Base-by-base conservation (phyloP, 1,140 invertebrate species). In the Drosophila dunni region DNA sequence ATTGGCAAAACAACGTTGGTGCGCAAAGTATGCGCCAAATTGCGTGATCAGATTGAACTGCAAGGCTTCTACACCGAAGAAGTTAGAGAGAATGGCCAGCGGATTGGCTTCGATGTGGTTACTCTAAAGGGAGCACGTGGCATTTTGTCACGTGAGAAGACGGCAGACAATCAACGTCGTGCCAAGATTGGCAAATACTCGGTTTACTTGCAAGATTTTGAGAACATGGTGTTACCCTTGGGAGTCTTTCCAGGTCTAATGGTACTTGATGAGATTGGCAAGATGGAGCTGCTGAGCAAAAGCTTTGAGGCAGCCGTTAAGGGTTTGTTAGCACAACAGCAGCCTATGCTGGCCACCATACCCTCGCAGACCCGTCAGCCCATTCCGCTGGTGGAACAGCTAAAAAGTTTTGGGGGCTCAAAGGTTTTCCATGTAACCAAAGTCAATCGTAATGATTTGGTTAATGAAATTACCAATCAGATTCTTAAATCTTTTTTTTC, bases 11-110 rank as follows among this genome's bases (percentile, higher is more conserved):
- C 84, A 7, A 89, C 84, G 0, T 50, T 88, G 17, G 44, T 84
- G 1, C 74, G 64, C 4, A 75, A 75, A 9, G 58, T 88, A 38
- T 70, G 53, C 20, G n/a, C 42, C 8, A 72, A 68, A n/a, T 42
- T 89, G 4, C 7, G 9, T 0, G 56, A 46, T 0, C n/a, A 44
- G 4, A n/a, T 8, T 33, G 38, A 58, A 20, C 50, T 82, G 1
- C 38, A 50, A 8, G 84, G 84, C n/a, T 88, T 88, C 17, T 89
- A 78, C 40, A 88, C 84, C 0, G 84, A 79, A 10, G 84, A 89
- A 38, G 70, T 88, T 3, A 65, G 77, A 1, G 17, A 8, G 0
- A 57, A 44, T 44, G 53, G 66, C 6, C 80, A 70, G 45, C 60
- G 84, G 7, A 72, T 80, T 29, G 84, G 84, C 7, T 88, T 88